Conservation (phyloP, 2,113 vertebrate genomes). For the Oncorhynchus clarkii region DNA sequence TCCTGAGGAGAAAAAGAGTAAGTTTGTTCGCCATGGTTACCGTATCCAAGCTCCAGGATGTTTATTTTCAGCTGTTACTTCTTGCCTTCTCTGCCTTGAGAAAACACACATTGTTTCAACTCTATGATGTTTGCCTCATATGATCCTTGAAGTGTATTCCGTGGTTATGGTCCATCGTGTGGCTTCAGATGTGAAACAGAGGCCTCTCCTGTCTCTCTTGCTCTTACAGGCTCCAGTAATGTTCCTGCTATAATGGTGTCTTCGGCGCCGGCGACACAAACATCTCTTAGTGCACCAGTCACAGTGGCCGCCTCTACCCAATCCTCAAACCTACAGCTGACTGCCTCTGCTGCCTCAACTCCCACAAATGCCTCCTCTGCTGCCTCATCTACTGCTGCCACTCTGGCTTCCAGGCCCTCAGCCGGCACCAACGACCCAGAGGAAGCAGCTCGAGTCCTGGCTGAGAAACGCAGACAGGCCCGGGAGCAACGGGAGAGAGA, state of each 20-base stretch:
- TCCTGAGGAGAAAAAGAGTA: constrained; percentile 63
- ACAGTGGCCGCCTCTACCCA: constrained; percentile 33
- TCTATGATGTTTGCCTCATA: too few relatives aligned
- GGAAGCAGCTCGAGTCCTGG: constrained; percentile 84
- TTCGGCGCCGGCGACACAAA: constrained; percentile 50
- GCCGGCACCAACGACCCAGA: constrained; percentile 90
- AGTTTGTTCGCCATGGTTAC: constrained; percentile 44
- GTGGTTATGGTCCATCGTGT: background rate
- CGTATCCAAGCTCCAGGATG: constrained; percentile 20
- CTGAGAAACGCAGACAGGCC: constrained; percentile 90
- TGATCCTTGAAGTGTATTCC: background rate
- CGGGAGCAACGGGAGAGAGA: constrained; percentile 90
- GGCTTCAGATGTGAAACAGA: background rate
- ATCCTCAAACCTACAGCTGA: background rate
- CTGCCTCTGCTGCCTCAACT: background rate
- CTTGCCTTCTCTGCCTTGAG: too few relatives aligned
- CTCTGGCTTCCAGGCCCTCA: constrained; percentile 65
- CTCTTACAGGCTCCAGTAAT: constrained; percentile 38
- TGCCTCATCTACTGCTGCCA: background rate
- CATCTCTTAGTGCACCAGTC: constrained; percentile 22
- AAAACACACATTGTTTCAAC: too few relatives aligned
- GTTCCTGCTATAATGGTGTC: constrained; percentile 70
- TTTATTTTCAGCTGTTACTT: background rate
- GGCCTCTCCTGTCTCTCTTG: constrained; percentile 7
- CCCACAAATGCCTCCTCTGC: background rate